phyloP scores from a whole-genome alignment of 2,113 vertebrate species.

The Aptenodytes patagonicus region DNA sequence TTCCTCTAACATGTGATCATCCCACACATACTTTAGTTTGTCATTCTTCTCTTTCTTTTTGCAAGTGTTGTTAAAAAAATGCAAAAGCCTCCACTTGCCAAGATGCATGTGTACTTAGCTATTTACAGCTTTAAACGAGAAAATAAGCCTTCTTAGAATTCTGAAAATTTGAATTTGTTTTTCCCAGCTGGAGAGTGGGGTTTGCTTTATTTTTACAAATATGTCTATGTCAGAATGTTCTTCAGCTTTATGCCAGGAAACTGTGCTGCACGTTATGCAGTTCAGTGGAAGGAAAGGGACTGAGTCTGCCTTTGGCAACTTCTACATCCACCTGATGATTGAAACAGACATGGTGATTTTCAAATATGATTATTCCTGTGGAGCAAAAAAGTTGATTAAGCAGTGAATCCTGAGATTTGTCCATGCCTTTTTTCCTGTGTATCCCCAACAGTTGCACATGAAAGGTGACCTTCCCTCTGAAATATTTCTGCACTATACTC shows the following conservation, averaged over 20 bases:
- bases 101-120: constrained; percentile 15
- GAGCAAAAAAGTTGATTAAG: not conserved
- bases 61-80: constrained; percentile 49
- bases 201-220: not conserved
- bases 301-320: not conserved
- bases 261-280: not conserved
- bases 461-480: not conserved
- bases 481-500: not conserved
- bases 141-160: constrained; percentile 24
- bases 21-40: constrained; percentile 37
- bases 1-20: constrained; percentile 13
- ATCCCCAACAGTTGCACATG: not conserved
- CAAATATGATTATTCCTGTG: not conserved
- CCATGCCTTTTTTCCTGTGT: not conserved
- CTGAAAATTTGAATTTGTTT: constrained; percentile 27
- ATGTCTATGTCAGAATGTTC: not conserved
- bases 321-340: not conserved
- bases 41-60: constrained; percentile 37
- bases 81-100: not conserved
- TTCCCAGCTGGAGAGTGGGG: constrained; percentile 22
- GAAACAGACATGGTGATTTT: not conserved
- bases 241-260: not conserved
- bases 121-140: constrained; percentile 20
- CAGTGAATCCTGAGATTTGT: not conserved
- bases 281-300: not conserved